A percentile compares a stretch with the other conserved stretches of the same genome.
phyloP scores from a whole-genome alignment of 2,113 vertebrate genomes.

The Sinosuthora webbiana region DNA sequence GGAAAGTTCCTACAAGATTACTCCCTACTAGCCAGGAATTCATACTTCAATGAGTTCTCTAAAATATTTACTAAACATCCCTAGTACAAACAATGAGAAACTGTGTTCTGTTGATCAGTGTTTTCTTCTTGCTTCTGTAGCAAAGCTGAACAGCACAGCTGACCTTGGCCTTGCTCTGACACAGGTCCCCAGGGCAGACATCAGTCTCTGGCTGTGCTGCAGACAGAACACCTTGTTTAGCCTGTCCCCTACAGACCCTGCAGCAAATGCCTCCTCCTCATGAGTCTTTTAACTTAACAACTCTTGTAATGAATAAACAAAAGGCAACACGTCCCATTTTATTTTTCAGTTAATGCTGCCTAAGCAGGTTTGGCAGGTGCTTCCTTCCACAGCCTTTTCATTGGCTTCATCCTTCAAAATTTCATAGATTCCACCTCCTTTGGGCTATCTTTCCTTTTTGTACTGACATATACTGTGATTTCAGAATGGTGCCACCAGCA shows the following conservation, averaged over 20 bases:
- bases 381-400: background rate
- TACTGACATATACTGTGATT: background rate
- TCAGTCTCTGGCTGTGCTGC: background rate
- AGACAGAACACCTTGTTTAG: background rate
- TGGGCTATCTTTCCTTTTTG: background rate
- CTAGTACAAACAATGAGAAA: background rate
- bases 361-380: background rate
- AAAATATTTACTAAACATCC: slow-evolving; percentile 12
- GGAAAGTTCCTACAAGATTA: background rate
- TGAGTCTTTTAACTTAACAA: background rate
- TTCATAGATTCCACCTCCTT: background rate
- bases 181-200: background rate
- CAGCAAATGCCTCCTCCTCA: background rate
- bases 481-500: background rate
- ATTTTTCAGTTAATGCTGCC: background rate
- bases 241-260: background rate
- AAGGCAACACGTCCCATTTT: background rate
- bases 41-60: background rate
- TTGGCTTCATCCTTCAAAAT: background rate
- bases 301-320: background rate
- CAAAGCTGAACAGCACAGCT: background rate
- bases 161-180: background rate
- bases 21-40: slow-evolving; percentile 6
- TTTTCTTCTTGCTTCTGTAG: background rate
- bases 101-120: background rate